Conservation (phyloP, 2,797 vertebrate genomes). For the Florisuga fusca region DNA sequence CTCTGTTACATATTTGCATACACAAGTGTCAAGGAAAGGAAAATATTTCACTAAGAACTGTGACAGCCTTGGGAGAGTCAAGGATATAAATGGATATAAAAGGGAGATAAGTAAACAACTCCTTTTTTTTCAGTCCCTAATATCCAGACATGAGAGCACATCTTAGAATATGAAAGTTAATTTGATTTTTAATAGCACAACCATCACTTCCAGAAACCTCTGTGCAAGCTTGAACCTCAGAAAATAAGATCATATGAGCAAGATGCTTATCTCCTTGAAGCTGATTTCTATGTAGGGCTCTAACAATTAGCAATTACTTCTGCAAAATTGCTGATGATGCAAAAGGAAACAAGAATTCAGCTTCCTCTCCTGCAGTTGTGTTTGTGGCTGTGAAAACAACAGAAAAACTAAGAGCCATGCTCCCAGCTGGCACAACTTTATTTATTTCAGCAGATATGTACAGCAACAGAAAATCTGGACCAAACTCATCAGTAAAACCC, state of each 20-base stretch:
- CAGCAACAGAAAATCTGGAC: neutral
- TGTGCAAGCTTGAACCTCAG: neutral
- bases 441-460: neutral
- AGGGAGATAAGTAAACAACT: neutral
- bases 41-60: neutral
- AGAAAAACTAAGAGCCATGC: neutral
- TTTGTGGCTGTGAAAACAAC: neutral
- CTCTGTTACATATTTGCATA: neutral
- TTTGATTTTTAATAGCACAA: neutral
- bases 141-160: neutral
- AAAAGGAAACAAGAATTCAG: neutral
- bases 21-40: neutral
- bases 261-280: neutral
- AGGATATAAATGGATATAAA: neutral
- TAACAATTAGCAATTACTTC: neutral
- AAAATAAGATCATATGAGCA: neutral
- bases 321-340: neutral
- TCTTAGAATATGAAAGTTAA: neutral
- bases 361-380: neutral
- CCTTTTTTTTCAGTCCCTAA: neutral
- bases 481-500: neutral
- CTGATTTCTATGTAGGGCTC: neutral
- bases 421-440: neutral
- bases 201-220: neutral
- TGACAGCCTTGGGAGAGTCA: neutral